A percentile compares a stretch with the other conserved stretches of the same genome.
Evolutionary conservation across 2,113 vertebrate genomes (phyloP).

Genomic region (Pangasianodon gigas): DNA sequence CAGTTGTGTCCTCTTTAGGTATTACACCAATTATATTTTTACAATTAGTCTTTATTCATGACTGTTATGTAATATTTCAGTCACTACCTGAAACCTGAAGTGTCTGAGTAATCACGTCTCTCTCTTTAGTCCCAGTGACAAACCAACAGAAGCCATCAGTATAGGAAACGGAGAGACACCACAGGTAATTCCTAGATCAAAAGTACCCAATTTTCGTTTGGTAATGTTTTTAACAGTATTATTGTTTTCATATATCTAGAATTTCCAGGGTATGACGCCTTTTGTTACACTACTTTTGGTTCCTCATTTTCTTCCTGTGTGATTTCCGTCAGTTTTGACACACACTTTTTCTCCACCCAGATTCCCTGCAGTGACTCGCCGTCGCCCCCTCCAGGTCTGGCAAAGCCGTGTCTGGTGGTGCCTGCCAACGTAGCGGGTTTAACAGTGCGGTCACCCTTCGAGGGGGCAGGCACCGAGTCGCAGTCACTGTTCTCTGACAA

Average conservation of each 20-base stretch:
- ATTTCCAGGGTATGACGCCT: background rate
- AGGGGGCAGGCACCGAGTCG: conserved; percentile 85
- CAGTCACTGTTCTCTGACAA: conserved; percentile 93
- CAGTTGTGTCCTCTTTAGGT: background rate
- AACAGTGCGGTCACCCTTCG: conserved; percentile 84
- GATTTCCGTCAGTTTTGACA: background rate
- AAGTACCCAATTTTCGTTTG: background rate
- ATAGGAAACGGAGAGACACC: conserved; percentile 88
- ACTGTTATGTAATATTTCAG: background rate
- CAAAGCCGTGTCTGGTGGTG: conserved; percentile 82
- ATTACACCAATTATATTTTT: background rate
- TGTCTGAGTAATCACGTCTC: conserved; percentile 48
- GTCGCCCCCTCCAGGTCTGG: conserved; percentile 86
- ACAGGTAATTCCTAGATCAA: conserved; percentile 74
- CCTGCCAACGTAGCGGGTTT: conserved; percentile 85
- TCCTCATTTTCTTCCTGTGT: background rate
- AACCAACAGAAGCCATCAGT: conserved; percentile 86
- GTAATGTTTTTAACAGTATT: background rate
- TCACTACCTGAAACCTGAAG: background rate
- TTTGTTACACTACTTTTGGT: background rate
- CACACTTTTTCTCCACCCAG: conserved; percentile 59
- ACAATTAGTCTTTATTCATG: background rate
- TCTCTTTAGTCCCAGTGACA: conserved; percentile 80
- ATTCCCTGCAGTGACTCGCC: conserved; percentile 85
- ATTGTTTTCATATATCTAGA: background rate